These are phyloP conservation scores for Malurus leucopterus DNA, from an alignment of 2,797 vertebrate genomes.

Conservation along the genomic window DNA sequence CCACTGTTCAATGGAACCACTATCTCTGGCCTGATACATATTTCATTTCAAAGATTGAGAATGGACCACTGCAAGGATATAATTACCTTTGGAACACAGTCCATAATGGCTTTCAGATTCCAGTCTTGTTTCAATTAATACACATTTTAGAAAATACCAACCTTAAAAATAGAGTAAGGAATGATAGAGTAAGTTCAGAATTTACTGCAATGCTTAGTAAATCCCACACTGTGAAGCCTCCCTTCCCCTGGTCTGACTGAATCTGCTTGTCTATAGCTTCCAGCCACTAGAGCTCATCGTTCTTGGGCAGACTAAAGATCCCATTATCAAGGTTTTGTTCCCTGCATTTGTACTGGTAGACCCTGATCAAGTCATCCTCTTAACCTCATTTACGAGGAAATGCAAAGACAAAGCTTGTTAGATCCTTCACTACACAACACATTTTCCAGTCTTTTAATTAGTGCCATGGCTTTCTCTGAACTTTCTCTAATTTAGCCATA, in stretches of 20 bases:
- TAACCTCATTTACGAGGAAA: conserved; percentile 6
- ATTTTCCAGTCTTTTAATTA: conserved; percentile 21
- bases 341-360: not conserved
- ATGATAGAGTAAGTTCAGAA: not conserved
- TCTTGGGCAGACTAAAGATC: not conserved
- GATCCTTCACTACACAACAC: not conserved
- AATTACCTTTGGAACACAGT: not conserved
- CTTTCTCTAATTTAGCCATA: not conserved
- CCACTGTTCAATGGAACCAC: not conserved
- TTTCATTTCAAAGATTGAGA: not conserved
- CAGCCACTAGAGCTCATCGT: not conserved
- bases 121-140: not conserved
- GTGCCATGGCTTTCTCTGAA: not conserved
- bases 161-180: not conserved
- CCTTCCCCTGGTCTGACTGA: not conserved
- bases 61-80: not conserved
- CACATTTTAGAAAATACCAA: not conserved
- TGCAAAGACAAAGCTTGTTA: conserved; percentile 25
- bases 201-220: not conserved
- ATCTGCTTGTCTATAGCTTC: not conserved
- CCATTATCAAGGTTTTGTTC: not conserved
- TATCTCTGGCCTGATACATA: not conserved
- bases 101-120: not conserved
- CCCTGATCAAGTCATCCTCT: not conserved
- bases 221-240: not conserved